Percentiles rank a stretch among this genome's conserved stretches.
These are phyloP conservation scores for Imbricaverruca yamaguchii DNA, from an alignment of 2,888 invertebrate species.

Conservation along the genomic window DNA sequence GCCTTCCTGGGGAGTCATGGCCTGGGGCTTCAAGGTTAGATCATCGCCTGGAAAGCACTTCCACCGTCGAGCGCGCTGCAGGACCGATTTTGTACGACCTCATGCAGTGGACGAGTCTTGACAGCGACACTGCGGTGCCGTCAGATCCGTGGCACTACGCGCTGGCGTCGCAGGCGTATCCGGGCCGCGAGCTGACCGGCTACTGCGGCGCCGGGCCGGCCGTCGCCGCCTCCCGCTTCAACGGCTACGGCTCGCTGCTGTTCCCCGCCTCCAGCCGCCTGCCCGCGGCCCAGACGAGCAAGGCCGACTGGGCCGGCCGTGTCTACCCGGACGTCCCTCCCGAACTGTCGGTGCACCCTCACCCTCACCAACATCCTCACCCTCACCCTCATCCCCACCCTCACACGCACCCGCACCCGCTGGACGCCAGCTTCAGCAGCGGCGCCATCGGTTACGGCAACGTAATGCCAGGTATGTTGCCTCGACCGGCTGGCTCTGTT, in stretches of 20 bases:
- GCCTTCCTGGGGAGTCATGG: no score
- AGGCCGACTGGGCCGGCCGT: not conserved
- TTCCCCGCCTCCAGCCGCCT: not conserved
- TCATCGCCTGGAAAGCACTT: no score
- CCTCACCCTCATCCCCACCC: not conserved
- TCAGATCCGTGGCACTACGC: conserved; percentile 19
- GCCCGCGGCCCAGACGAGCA: not conserved
- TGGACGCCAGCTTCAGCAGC: not conserved
- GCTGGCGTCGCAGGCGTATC: conserved; percentile 8
- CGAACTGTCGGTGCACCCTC: not conserved
- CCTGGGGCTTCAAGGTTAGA: no score
- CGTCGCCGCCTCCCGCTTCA: not conserved
- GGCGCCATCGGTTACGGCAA: conserved; percentile 1
- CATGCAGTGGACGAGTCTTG: no score
- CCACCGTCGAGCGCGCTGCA: no score
- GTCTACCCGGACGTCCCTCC: not conserved
- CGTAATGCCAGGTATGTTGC: not conserved
- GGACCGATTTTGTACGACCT: no score
- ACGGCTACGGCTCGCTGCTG: conserved; percentile 8
- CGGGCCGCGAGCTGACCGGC: not conserved
- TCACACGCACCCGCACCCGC: not conserved
- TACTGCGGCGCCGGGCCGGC: conserved; percentile 4
- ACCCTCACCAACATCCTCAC: conserved; percentile 9
- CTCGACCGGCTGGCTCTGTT: no score
- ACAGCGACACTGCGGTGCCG: not conserved